Conservation (phyloP, 1,140 invertebrate genomes). For the Drosophila neocordata region DNA sequence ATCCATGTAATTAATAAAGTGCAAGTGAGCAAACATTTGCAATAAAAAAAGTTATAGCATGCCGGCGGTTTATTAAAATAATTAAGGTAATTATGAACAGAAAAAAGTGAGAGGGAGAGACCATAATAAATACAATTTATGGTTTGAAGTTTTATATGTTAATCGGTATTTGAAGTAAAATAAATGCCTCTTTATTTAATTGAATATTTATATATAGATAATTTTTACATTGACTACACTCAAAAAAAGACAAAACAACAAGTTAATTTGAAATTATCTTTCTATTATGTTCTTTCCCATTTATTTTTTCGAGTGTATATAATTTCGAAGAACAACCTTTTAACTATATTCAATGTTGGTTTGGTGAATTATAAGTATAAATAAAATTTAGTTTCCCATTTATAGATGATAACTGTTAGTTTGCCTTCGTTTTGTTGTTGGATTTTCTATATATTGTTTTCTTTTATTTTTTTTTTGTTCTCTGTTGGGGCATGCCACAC, state of each 20-base stretch:
- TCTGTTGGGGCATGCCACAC: slow-evolving; percentile 52
- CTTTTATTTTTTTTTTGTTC: slow-evolving; percentile 1
- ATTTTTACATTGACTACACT: neutral
- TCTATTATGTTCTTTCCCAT: too few relatives aligned
- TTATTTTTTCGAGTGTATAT: neutral
- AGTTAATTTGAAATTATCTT: too few relatives aligned
- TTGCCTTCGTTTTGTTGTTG: slow-evolving; percentile 15
- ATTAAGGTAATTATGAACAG: slow-evolving; percentile 75
- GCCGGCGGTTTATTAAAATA: slow-evolving; percentile 77
- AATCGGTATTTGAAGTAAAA: slow-evolving; percentile 36
- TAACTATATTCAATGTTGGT: slow-evolving; percentile 25
- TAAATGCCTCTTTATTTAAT: slow-evolving; percentile 27
- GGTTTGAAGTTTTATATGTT: slow-evolving; percentile 43
- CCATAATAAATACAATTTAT: slow-evolving; percentile 69
- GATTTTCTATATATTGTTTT: neutral
- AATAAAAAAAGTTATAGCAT: slow-evolving; percentile 37
- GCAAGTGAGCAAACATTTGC: slow-evolving; percentile 67
- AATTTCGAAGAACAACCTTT: neutral
- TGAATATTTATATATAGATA: slow-evolving; percentile 28
- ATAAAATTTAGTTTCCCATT: slow-evolving; percentile 76
- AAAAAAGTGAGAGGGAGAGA: slow-evolving; percentile 9
- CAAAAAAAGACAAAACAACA: too few relatives aligned
- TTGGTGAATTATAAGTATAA: slow-evolving; percentile 50
- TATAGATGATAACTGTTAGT: slow-evolving; percentile 59
- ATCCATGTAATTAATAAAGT: slow-evolving; percentile 74